Evolutionary conservation across 2,113 vertebrate genomes (phyloP), one percentile per base, ranked within the genome.

Genomic region (Paratilapia polleni): DNA sequence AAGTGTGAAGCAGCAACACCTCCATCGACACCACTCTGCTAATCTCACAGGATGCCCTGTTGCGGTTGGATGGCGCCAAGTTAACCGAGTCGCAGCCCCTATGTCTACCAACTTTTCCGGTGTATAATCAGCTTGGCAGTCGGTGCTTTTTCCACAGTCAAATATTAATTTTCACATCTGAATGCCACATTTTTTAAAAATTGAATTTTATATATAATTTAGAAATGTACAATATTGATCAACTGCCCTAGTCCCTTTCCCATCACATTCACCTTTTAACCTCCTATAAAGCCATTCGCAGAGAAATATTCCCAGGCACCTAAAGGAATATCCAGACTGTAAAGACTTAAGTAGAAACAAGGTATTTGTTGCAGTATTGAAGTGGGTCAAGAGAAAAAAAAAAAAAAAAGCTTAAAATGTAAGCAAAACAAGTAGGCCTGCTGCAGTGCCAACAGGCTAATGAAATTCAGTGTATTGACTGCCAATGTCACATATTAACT

Each of bases 381-480:
- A 77, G 24, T 49, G 5, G 61, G 61, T 47, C 57, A 61, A 58
- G 54, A 38, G 9, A 38, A 9, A 22, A 19, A 70, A 36, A 49
- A 56, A 43, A 73, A 62, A 28, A 59, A 61, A 38, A 68, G 26
- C 34, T 47, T 61, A 58, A 88, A 83, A 75, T 83, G 77, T 68
- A 73, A 84, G 82, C 66, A 79, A 83, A 78, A 84, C 34, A 43
- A 92, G 47, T 26, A 7, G 24, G 28, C 52, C 54, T 61, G 57
- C 70, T 54, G 43, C 43, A 19, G 63, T 12, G 66, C 86, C 86
- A 87, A 75, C 61, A 68, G 56, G 41, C 60, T 78, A 88, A 85
- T 90, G 68, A 82, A 85, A 77, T 82, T 74, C 19, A 78, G 57
- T 52, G 76, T 75, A 91, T 83, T 52, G 87, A 92, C 78, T 85